Base-by-base conservation (phyloP, 2,888 invertebrate genomes). In the Anoplius nigerrimus region DNA sequence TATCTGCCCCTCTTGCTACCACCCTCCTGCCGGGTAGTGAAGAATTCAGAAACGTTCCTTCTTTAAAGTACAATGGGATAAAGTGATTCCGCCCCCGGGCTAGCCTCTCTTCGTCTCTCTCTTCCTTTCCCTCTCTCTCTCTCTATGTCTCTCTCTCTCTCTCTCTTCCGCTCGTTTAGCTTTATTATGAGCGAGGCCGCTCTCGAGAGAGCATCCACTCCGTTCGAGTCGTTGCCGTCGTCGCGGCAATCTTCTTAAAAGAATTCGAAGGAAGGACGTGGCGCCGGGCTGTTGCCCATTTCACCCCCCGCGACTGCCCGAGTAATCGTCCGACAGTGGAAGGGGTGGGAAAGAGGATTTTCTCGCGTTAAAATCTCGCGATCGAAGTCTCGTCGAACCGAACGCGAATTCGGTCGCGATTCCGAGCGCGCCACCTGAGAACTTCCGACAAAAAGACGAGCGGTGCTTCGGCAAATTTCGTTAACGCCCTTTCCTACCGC, bases 31-130 rank as follows among this genome's bases (percentile, higher is more conserved):
- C 34, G 6, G 34, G 34, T 13, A n/a, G n/a, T 34, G 24, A 34
- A 70, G 63, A 66, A 62, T 52, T 52, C 57, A 21, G 48, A 43
- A 59, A 24, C 27, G 58, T 52, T 57, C 61, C 58, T 62, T 58
- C 55, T 59, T 57, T 54, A 51, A 51, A 42, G 62, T 54, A 70
- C 70, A 70, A 70, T 67, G 48, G 62, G 55, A 53, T 51, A 62
- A 57, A 67, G 57, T 56, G 62, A 56, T n/a, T 67, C 53, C 22
- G 16, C 62, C 54, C 55, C 66, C 56, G 56, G 43, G n/a, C n/a
- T n/a, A n/a, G n/a, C n/a, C n/a, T n/a, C n/a, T n/a, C n/a, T n/a
- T n/a, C n/a, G n/a, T n/a, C n/a, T 16, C 43, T 24, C 21, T 34
- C 1, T 21, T 20, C n/a, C n/a, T n/a, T n/a, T n/a, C n/a, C n/a